A percentile compares a stretch with the other conserved stretches of the same genome.
These are phyloP conservation scores for Clytia hemisphaerica DNA, from an alignment of 30 jellyfish, hydroid and myxozoan genomes.

Conservation along the genomic window DNA sequence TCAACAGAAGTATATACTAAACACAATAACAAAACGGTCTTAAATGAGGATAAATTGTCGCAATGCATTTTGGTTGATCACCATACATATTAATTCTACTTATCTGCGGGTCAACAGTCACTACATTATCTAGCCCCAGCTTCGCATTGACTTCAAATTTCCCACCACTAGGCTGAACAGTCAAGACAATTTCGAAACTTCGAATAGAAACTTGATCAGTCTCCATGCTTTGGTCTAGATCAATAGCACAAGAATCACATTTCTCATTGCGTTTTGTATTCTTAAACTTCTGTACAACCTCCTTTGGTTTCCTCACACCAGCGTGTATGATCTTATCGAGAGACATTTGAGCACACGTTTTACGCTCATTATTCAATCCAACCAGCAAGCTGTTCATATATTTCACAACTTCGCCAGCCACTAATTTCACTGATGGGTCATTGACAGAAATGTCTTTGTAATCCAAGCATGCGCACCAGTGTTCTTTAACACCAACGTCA, in stretches of 20 bases:
- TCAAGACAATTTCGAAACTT: constrained; percentile 53
- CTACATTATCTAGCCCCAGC: neutral
- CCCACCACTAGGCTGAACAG: constrained; percentile 69
- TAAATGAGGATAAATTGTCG: constrained; percentile 39
- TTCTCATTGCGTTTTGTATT: constrained; percentile 8
- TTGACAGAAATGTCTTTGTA: too few relatives aligned
- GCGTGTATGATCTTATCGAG: too few relatives aligned
- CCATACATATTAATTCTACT: constrained; percentile 64
- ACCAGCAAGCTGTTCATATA: constrained; percentile 25
- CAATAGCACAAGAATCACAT: constrained; percentile 63
- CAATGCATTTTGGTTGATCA: constrained; percentile 67
- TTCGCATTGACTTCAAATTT: constrained; percentile 42
- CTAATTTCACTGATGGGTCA: constrained; percentile 5
- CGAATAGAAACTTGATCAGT: neutral
- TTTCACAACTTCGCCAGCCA: constrained; percentile 34
- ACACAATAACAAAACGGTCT: constrained; percentile 59
- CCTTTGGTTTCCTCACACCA: constrained; percentile 20
- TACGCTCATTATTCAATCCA: neutral
- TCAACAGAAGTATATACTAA: too few relatives aligned
- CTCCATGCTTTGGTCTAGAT: too few relatives aligned
- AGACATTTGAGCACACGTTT: too few relatives aligned
- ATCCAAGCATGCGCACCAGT: constrained; percentile 89
- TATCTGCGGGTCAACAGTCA: constrained; percentile 23
- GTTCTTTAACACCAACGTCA: constrained; percentile 57
- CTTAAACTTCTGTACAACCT: constrained; percentile 35